Evolutionary conservation across 2,797 vertebrate species (phyloP).

Genomic region (Notolepis coatsorum): DNA sequence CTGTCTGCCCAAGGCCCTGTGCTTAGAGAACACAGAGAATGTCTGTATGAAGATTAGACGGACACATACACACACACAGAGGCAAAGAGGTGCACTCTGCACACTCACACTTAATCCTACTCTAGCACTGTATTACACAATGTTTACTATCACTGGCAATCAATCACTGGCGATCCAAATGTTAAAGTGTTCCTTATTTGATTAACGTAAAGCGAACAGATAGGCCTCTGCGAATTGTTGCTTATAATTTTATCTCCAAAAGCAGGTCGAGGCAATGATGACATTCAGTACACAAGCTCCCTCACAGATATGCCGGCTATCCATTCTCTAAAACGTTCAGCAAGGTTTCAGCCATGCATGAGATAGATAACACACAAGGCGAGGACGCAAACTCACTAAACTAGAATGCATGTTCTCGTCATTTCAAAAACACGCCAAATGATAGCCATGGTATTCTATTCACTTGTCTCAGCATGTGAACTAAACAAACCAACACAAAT

Average conservation of each 20-base stretch:
- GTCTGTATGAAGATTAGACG: slow-evolving; percentile 77
- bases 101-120: slow-evolving; percentile 1
- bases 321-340: background rate
- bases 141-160: slow-evolving; percentile 5
- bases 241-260: slow-evolving; percentile 8
- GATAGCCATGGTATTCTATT: slow-evolving; percentile 46
- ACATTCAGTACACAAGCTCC: background rate
- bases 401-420: slow-evolving; percentile 27
- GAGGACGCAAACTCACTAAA: slow-evolving; percentile 4
- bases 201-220: background rate
- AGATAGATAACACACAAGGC: slow-evolving; percentile 28
- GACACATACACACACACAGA: slow-evolving; percentile 51
- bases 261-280: background rate
- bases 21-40: slow-evolving; percentile 67
- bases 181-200: background rate
- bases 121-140: slow-evolving; percentile 2
- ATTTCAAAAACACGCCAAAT: slow-evolving; percentile 36
- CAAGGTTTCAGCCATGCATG: slow-evolving; percentile 17
- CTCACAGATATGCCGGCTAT: slow-evolving; percentile 7
- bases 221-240: background rate
- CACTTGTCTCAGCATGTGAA: slow-evolving; percentile 60
- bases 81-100: background rate
- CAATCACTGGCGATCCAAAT: too few species aligned
- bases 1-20: slow-evolving; percentile 63
- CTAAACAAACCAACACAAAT: slow-evolving; percentile 69